Conservation (phyloP, 2,113 vertebrate genomes). For the Pseudopodoces humilis region DNA sequence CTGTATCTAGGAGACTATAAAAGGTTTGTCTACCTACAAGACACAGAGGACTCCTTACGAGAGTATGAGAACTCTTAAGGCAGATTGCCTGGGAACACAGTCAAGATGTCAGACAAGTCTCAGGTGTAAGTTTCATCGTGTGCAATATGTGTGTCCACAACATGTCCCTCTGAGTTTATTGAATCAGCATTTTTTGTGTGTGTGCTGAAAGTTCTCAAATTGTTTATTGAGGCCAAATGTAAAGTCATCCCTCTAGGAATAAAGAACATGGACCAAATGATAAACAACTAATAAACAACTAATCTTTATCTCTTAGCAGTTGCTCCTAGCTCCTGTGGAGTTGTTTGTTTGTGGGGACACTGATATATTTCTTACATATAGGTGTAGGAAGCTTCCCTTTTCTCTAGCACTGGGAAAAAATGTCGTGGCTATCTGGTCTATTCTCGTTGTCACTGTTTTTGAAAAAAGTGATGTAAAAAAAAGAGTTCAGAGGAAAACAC, state of each 20-base stretch:
- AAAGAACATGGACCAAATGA: background rate
- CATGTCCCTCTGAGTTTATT: background rate
- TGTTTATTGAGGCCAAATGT: background rate
- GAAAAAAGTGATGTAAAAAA: background rate
- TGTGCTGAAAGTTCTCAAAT: background rate
- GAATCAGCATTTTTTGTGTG: background rate
- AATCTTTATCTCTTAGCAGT: background rate
- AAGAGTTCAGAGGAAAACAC: background rate
- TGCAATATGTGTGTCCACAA: background rate
- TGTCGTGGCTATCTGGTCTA: background rate
- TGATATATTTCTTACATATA: background rate
- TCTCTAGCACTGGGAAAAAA: background rate
- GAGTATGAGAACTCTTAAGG: background rate
- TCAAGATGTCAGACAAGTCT: background rate
- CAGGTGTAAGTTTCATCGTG: background rate
- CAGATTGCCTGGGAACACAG: background rate
- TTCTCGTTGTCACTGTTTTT: background rate
- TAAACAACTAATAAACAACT: background rate
- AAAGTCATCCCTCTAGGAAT: background rate
- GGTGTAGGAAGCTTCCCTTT: background rate
- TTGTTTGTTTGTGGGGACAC: background rate
- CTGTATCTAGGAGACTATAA: background rate
- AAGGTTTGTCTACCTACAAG: background rate
- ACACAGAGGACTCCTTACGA: background rate
- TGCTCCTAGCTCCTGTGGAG: background rate